Evolutionary conservation across 2,797 vertebrate species (phyloP), one percentile per base, ranked within the genome.

Genomic region (Hirundo rustica): DNA sequence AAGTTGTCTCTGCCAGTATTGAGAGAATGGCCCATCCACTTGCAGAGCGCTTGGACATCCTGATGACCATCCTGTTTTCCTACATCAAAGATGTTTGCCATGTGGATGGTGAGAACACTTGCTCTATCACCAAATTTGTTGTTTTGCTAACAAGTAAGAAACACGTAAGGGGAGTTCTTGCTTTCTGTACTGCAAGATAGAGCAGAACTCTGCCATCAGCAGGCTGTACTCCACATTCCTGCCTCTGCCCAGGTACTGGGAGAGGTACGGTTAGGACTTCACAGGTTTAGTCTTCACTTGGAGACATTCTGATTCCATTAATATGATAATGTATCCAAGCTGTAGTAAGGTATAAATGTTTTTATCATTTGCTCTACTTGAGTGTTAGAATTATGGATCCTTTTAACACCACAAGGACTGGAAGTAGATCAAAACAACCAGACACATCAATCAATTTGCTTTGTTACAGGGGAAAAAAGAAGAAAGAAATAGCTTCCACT

Each of bases 41-140:
- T 16, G 99, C 99, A 2, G 98, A 99, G 50, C 98, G 98, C 64
- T 97, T 99, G 84, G 99, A 99, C 95, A 91, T 98, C 36, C 97
- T 99, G 61, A 98, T 99, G 97, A 96, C 94, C 2, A 96, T 99
- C 55, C 89, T 99, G 25, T 97, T 99, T 92, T 97, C 98, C 16
- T 99, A 99, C 68, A 97, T 99, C 87, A 99, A 98, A 89, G 99
- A 99, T 20, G 16, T 98, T 92, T 99, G 98, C 95, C 96, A 98
- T 0, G 78, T 97, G 12, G 96, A 98, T 18, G 99, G 99, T 99
- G 96, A 98, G 74, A 30, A 15, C 47, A 44, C 32, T 47, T 61
- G 42, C 51, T 32, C 13, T 44, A 2, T 26, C 67, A 77, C 5
- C 29, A 48, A 1, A 32, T n/a, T 20, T n/a, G 9, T 81, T 84